These are phyloP conservation scores for Brachyopa scutellaris DNA, from an alignment of 2,888 invertebrate genomes.

Conservation along the genomic window DNA sequence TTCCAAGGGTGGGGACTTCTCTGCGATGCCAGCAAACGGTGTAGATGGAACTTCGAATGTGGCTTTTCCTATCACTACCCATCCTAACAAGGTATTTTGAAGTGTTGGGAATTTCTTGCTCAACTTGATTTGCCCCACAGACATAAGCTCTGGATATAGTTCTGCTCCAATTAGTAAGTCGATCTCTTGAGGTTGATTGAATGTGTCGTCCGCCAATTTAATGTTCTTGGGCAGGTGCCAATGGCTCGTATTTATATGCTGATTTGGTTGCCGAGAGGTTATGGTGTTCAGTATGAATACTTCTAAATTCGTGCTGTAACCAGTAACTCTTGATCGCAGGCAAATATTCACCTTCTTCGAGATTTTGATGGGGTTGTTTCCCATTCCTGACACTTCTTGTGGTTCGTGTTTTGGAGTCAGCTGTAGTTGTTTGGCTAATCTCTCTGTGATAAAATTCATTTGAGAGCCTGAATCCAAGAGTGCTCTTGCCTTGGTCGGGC, in stretches of 20 bases:
- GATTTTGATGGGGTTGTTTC: too few species aligned
- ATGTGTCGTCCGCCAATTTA: too few species aligned
- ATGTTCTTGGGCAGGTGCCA: too few species aligned
- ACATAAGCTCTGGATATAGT: conserved; percentile 10
- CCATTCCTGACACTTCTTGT: too few species aligned
- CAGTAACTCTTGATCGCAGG: too few species aligned
- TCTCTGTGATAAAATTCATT: too few species aligned
- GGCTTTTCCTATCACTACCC: conserved; percentile 12
- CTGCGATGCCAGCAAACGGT: background rate
- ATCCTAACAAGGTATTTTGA: conserved; percentile 20
- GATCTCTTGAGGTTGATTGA: background rate
- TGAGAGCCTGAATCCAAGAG: too few species aligned
- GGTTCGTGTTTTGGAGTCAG: too few species aligned
- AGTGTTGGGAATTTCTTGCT: background rate
- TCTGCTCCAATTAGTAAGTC: conserved; percentile 14
- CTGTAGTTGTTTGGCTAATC: too few species aligned
- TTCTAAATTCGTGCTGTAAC: background rate
- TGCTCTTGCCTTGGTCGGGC: too few species aligned
- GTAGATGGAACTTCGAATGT: background rate
- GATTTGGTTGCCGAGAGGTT: background rate
- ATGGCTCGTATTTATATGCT: conserved; percentile 22
- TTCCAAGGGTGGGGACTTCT: conserved; percentile 6
- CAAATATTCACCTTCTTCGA: too few species aligned
- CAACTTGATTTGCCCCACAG: background rate
- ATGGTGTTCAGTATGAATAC: conserved; percentile 1